Conservation (phyloP, 2,888 invertebrate genomes). For the Drosophila nr. fundita region DNA sequence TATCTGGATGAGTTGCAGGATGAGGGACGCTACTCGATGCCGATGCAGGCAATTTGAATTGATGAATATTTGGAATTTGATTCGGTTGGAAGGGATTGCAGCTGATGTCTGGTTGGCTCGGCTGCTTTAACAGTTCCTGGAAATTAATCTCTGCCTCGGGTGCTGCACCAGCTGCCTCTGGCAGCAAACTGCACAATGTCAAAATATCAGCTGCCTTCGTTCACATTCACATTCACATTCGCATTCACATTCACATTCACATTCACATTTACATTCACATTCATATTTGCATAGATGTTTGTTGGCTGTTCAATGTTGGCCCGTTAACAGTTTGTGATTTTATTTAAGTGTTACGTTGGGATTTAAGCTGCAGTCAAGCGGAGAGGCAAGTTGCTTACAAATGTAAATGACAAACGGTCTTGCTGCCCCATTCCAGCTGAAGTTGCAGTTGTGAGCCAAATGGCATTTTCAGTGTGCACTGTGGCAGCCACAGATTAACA, state of each 20-base stretch:
- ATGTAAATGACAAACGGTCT: constrained; percentile 60
- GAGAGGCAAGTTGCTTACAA: constrained; percentile 48
- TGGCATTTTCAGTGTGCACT: constrained; percentile 73
- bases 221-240: not conserved
- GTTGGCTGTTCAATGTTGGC: constrained; percentile 59
- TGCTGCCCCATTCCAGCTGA: not conserved
- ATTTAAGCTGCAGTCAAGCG: constrained; percentile 36
- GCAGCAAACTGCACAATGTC: constrained; percentile 7
- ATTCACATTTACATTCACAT: not conserved
- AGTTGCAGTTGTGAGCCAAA: constrained; percentile 54
- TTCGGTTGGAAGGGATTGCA: constrained; percentile 16
- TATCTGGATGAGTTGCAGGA: constrained; percentile 11
- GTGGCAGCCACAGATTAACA: constrained; percentile 65
- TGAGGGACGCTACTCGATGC: not conserved
- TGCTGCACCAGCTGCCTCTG: constrained; percentile 6
- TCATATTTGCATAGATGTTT: constrained; percentile 38
- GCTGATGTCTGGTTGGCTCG: constrained; percentile 14
- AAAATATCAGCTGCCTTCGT: constrained; percentile 4
- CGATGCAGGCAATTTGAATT: constrained; percentile 31
- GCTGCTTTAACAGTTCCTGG: constrained; percentile 9
- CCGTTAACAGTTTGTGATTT: constrained; percentile 64
- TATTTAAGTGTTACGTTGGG: constrained; percentile 61
- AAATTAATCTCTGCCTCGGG: constrained; percentile 47
- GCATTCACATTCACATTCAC: too few relatives aligned
- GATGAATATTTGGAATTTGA: constrained; percentile 45